Evolutionary conservation across 2,113 vertebrate genomes (phyloP).

Genomic region (Tachysurus vachellii): DNA sequence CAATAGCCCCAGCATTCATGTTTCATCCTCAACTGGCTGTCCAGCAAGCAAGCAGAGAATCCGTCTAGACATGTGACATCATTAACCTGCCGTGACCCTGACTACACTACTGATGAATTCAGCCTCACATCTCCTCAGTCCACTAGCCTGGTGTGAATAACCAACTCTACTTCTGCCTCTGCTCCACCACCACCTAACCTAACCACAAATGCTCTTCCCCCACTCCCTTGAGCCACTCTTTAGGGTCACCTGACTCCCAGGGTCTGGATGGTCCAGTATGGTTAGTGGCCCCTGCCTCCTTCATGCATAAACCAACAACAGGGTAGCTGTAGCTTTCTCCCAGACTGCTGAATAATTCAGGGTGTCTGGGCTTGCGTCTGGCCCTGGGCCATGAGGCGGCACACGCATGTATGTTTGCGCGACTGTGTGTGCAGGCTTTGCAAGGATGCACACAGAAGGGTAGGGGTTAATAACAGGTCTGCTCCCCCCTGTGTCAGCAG

Average conservation of each 20-base stretch:
- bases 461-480: slow-evolving; percentile 99
- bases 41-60: slow-evolving; percentile 61
- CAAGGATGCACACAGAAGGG: slow-evolving; percentile 73
- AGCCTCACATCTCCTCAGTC: slow-evolving; percentile 76
- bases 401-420: slow-evolving; percentile 55
- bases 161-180: slow-evolving; percentile 49
- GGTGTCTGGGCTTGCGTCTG: slow-evolving; percentile 74
- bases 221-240: slow-evolving; percentile 46
- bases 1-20: slow-evolving; percentile 9
- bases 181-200: not conserved
- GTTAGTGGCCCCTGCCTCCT: slow-evolving; percentile 67
- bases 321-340: slow-evolving; percentile 70
- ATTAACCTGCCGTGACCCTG: slow-evolving; percentile 74
- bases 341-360: slow-evolving; percentile 96
- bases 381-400: slow-evolving; percentile 74
- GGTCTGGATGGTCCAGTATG: slow-evolving; percentile 78
- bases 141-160: slow-evolving; percentile 30
- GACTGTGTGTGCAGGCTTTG: slow-evolving; percentile 54
- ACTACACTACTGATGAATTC: slow-evolving; percentile 78
- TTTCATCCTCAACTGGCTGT: slow-evolving; percentile 54
- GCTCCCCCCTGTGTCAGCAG: slow-evolving; percentile 90
- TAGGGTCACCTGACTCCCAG: slow-evolving; percentile 65
- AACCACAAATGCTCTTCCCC: not conserved
- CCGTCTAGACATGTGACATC: slow-evolving; percentile 75
- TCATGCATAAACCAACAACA: slow-evolving; percentile 79